Percentiles rank a stretch among this genome's conserved stretches.
Evolutionary conservation across 2,113 vertebrate genomes (phyloP).

Genomic region (Lethenteron reissneri): DNA sequence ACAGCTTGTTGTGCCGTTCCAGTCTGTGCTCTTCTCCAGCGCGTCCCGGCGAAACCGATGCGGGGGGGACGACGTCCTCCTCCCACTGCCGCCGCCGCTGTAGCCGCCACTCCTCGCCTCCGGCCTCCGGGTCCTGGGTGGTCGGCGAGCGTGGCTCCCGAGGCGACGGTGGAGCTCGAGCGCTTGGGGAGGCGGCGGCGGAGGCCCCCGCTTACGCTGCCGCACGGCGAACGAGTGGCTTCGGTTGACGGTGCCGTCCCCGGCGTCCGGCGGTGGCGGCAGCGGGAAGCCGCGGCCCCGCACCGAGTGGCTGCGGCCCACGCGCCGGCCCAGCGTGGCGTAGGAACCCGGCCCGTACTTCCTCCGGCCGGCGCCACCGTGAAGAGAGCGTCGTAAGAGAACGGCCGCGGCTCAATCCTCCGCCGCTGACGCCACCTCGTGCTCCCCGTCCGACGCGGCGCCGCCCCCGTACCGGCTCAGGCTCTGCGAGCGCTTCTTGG

Average conservation of each 20-base stretch:
- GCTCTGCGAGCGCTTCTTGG: constrained; percentile 66
- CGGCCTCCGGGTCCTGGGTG: constrained; percentile 19
- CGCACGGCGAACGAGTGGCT: constrained; percentile 65
- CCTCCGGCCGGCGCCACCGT: too few species aligned
- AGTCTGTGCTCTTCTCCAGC: not conserved
- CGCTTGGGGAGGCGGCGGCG: constrained; percentile 75
- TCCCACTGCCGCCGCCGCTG: constrained; percentile 60
- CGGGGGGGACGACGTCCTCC: constrained; percentile 22
- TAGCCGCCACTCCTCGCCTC: constrained; percentile 16
- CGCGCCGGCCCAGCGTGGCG: constrained; percentile 52
- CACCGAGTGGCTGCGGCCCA: constrained; percentile 72
- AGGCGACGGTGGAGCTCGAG: constrained; percentile 68
- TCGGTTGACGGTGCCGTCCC: constrained; percentile 49
- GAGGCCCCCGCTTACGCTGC: constrained; percentile 77
- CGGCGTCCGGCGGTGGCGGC: too few species aligned
- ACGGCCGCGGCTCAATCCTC: too few species aligned
- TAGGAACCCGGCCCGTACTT: constrained; percentile 28
- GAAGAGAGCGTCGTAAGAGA: too few species aligned
- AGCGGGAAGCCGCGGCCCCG: constrained; percentile 15
- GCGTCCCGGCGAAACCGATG: too few species aligned
- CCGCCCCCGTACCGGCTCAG: constrained; percentile 33
- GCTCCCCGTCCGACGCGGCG: constrained; percentile 45
- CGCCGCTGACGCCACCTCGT: constrained; percentile 13
- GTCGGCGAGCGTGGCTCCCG: constrained; percentile 46
- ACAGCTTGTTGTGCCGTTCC: not conserved